phyloP scores from a whole-genome alignment of 2,797 vertebrate species.

The Margarornis squamiger region DNA sequence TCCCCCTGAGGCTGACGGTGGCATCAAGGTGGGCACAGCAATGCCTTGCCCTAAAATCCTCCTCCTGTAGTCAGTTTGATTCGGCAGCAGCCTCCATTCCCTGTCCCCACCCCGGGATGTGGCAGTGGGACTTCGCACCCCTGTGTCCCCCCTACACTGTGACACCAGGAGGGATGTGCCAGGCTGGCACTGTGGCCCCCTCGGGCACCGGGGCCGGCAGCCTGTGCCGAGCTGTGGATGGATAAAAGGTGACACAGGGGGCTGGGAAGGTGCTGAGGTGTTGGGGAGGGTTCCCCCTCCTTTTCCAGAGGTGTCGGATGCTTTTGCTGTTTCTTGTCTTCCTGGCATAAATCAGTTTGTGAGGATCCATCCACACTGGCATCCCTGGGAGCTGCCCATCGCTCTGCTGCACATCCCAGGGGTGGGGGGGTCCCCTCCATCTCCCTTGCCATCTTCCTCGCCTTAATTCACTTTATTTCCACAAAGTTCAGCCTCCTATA shows the following conservation, averaged over 20 bases:
- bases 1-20: fast-evolving
- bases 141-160: neutral
- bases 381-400: neutral
- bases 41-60: neutral
- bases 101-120: neutral
- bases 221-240: neutral
- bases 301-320: neutral
- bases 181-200: neutral
- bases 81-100: neutral
- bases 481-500: fast-evolving
- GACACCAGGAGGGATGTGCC: neutral
- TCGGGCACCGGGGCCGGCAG: neutral
- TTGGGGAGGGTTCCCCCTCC: neutral
- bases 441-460: fast-evolving
- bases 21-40: too few species aligned
- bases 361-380: neutral
- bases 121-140: neutral
- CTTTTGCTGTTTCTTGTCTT: neutral
- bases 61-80: fast-evolving
- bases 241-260: neutral
- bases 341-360: fast-evolving
- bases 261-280: neutral
- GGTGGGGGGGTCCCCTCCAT: too few species aligned
- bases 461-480: neutral
- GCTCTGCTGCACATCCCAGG: fast-evolving